Evolutionary conservation across 2,888 invertebrate genomes (phyloP), one percentile per base, ranked within the genome.

Genomic region (Paralinhomoeus sp.): DNA sequence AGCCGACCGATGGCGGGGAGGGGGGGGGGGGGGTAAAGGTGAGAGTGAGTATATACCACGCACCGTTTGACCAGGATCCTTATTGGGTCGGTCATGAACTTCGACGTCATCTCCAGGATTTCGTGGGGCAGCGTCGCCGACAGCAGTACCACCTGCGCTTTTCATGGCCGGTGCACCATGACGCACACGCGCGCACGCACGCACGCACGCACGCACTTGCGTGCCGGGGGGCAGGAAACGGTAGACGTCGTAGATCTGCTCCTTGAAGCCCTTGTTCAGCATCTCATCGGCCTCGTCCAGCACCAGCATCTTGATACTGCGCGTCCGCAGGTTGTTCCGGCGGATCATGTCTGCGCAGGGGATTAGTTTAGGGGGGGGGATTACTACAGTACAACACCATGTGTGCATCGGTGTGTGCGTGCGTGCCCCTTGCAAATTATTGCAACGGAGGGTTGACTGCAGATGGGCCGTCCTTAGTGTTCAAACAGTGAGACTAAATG

Each of bases 81-180:
- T 55, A 99, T 84, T 0, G 97, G 97, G 64, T 97, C 91, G 18
- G 91, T 93, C 97, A 99, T 97, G 64, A 99, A 99, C 67, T 99
- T 99, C 49, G 82, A 84, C n/a, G 97, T 97, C 80, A 99, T 93
- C 71, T 99, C 93, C 39, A 97, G 72, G 53, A 99, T 93, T 68
- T 99, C 97, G 59, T 97, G 93, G 0, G 97, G 97, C 50, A 99
- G 70, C 40, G 97, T 99, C 41, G 97, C 97, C 44, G 91, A 91
- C 51, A 97, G 82, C 1, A 99, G 71, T 2, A 82, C 78, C 40
- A 97, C 93, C 18, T 34, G 22, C n/a, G n/a, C n/a, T n/a, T n/a
- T n/a, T n/a, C n/a, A n/a, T n/a, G n/a, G n/a, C n/a, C n/a, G n/a
- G n/a, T n/a, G n/a, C n/a, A n/a, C n/a, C n/a, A n/a, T n/a, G n/a